phyloP scores from a whole-genome alignment of 1,140 invertebrate species.

The Aradophagus sp. region DNA sequence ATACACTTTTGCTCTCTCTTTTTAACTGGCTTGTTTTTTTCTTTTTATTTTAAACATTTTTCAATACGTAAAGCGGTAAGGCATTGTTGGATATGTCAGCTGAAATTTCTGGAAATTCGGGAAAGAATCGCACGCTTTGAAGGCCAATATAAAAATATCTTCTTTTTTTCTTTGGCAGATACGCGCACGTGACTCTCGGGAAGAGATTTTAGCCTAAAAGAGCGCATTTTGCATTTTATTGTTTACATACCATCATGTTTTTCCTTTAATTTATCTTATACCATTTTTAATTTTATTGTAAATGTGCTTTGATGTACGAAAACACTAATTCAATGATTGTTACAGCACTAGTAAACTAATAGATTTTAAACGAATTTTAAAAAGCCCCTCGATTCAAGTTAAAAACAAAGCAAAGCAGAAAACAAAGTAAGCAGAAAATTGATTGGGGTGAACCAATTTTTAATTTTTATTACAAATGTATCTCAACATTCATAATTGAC shows the following conservation, averaged over 20 bases:
- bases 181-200: slow-evolving; percentile 58
- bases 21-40: slow-evolving; percentile 16
- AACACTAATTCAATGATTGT: slow-evolving; percentile 15
- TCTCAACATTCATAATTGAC: slow-evolving; percentile 1
- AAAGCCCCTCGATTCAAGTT: slow-evolving; percentile 1
- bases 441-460: no score
- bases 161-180: slow-evolving; percentile 62
- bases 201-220: slow-evolving; percentile 58
- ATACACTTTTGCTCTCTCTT: slow-evolving; percentile 27
- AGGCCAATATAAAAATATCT: slow-evolving; percentile 74
- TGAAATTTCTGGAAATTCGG: slow-evolving; percentile 70
- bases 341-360: neutral
- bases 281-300: slow-evolving; percentile 30
- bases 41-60: slow-evolving; percentile 56
- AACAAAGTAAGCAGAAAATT: no score
- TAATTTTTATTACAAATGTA: neutral
- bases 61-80: slow-evolving; percentile 73
- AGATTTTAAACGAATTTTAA: no score
- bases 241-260: slow-evolving; percentile 49
- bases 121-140: slow-evolving; percentile 66
- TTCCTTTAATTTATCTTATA: slow-evolving; percentile 20
- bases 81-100: slow-evolving; percentile 75
- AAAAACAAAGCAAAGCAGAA: neutral
- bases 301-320: slow-evolving; percentile 40
- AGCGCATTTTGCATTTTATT: slow-evolving; percentile 59